Percentiles rank a stretch among this genome's conserved stretches.
Evolutionary conservation across 2,797 vertebrate genomes (phyloP).

Genomic region (Diceros bicornis): DNA sequence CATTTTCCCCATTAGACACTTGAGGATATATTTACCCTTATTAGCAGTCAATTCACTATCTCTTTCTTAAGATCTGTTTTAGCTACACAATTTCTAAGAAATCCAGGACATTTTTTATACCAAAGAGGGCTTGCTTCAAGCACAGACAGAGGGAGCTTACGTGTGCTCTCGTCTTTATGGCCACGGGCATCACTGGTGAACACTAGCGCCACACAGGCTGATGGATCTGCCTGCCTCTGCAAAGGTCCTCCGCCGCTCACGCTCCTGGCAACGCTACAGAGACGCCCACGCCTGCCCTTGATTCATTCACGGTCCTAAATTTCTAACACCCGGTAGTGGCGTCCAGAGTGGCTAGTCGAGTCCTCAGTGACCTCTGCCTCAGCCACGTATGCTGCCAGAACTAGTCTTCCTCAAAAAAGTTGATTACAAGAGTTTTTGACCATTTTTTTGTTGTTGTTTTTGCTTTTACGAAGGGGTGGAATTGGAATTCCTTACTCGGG

Average conservation of each 20-base stretch:
- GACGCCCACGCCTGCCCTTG: background rate
- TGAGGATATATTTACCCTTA: background rate
- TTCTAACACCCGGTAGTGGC: accelerated
- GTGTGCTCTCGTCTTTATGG: accelerated
- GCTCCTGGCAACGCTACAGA: background rate
- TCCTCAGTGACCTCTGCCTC: background rate
- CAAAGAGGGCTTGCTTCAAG: background rate
- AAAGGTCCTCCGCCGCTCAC: background rate
- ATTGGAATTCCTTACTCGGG: background rate
- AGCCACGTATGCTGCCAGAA: background rate
- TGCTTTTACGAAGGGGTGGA: background rate
- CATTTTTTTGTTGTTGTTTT: background rate
- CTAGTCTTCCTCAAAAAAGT: background rate
- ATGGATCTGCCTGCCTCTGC: background rate
- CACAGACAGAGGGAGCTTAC: background rate
- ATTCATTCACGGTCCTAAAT: background rate
- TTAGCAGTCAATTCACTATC: background rate
- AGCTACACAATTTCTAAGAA: background rate
- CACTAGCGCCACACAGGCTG: accelerated
- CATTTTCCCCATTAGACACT: background rate
- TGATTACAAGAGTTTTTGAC: background rate
- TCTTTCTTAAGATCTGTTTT: background rate
- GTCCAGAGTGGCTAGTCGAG: background rate
- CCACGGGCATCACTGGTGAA: accelerated
- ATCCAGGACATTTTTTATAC: background rate